phyloP scores from a whole-genome alignment of 1,140 invertebrate genomes.

The Yoshiicerus persimilis region DNA sequence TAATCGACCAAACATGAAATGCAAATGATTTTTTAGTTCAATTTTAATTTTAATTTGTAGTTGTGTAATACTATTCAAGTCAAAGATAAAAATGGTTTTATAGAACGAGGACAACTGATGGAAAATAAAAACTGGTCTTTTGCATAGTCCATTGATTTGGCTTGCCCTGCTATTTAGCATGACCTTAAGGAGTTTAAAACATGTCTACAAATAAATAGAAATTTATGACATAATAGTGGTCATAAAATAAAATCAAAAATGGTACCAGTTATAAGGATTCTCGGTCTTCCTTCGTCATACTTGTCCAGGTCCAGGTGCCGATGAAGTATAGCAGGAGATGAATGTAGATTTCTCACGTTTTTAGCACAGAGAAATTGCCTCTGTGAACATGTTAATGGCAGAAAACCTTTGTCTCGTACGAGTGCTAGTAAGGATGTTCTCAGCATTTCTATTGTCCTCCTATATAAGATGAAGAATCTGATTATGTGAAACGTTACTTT shows the following conservation, averaged over 20 bases:
- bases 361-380: background rate
- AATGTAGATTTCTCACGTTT: background rate
- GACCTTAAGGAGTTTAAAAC: background rate
- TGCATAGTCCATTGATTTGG: background rate
- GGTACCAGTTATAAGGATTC: constrained; percentile 47
- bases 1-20: too few relatives aligned
- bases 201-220: background rate
- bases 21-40: background rate
- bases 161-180: background rate
- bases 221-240: background rate
- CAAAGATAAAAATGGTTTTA: too few relatives aligned
- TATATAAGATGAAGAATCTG: too few relatives aligned
- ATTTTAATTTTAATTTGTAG: background rate
- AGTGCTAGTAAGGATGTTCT: background rate
- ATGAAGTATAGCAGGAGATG: background rate
- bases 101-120: too few relatives aligned
- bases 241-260: background rate
- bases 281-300: constrained; percentile 31
- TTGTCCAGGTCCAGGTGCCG: background rate
- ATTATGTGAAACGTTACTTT: too few relatives aligned
- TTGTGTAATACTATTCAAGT: background rate
- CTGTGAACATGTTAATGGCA: background rate
- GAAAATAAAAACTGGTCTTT: background rate
- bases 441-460: background rate
- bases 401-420: background rate